Evolutionary conservation across 2,888 invertebrate species (phyloP), one percentile per base, ranked within the genome.

Genomic region (Pollenia amentaria): DNA sequence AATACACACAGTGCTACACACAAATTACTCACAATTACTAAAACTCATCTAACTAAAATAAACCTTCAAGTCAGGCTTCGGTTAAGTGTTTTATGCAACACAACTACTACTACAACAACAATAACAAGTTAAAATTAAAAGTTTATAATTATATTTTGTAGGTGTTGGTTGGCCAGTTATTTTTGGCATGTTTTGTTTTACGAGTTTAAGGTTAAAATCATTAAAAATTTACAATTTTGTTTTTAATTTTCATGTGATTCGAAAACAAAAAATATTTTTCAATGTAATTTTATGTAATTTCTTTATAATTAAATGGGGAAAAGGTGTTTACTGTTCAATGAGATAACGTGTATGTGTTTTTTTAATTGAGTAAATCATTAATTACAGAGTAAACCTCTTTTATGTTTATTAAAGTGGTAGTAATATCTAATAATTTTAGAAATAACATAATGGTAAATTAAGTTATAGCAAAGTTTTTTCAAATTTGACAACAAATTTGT

Each of bases 131-230:
- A 14, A 29, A 21, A 57, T 57, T 57, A 79, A 79, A 44, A 80
- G 44, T 80, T 80, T 16, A 55, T 84, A 75, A 84, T 79, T 84
- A 75, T 46, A 18, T 69, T 78, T 38, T 55, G 55, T 79, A 75
- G 75, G 79, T 79, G 84, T 79, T 75, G 72, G 65, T 73, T 70
- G 67, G 46, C 57, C 77, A 77, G 64, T 70, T 82, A 76, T 12
- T 67, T 81, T 72, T 60, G 46, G 42, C 65, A 76, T 69, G 18
- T 80, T 80, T 78, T 55, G 14, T 81, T 69, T 44, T 76, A 16
- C 3, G 42, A 29, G 14, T 51, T 76, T 67, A 84, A 84, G 67
- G 78, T 60, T 73, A 73, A 75, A 70, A 64, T 70, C 80, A 80
- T 80, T 73, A 55, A 78, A 48, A 64, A 83, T 83, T 40, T 83